A percentile compares a stretch with the other conserved stretches of the same genome.
These are phyloP conservation scores for Mastigias papua DNA, from an alignment of 30 jellyfish, hydroid and myxozoan species.

Conservation along the genomic window DNA sequence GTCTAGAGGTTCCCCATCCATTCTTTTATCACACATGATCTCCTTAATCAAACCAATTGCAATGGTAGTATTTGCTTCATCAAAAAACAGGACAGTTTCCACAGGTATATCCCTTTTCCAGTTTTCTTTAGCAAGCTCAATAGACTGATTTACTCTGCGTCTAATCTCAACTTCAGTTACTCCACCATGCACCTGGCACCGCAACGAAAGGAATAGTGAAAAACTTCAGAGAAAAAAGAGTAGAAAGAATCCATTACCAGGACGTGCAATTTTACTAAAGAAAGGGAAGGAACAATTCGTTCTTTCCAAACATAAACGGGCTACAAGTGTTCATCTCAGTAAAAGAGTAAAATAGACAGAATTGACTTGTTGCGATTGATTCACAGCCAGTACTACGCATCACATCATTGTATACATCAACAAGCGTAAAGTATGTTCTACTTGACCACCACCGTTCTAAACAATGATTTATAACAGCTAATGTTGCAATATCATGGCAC, in stretches of 20 bases:
- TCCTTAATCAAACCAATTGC: constrained; percentile 75
- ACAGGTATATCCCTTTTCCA: background rate
- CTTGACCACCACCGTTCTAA: no score
- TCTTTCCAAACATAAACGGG: no score
- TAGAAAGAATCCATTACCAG: background rate
- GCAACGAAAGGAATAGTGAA: background rate
- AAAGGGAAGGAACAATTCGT: no score
- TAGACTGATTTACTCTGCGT: constrained; percentile 50
- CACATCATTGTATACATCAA: no score
- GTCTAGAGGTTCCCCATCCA: constrained; percentile 65
- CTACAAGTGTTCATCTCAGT: no score
- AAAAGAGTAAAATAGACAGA: no score
- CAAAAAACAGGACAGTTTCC: constrained; percentile 64
- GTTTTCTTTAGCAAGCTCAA: constrained; percentile 52
- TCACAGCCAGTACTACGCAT: no score
- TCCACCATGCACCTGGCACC: constrained; percentile 78
- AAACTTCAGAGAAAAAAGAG: no score
- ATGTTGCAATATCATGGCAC: background rate
- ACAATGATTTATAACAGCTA: no score
- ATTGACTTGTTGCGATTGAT: no score
- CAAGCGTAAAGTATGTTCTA: no score
- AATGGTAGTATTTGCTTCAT: constrained; percentile 77
- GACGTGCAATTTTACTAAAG: background rate
- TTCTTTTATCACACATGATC: constrained; percentile 72
- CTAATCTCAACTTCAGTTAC: constrained; percentile 53